Evolutionary conservation across 2,113 vertebrate genomes (phyloP), one percentile per base, ranked within the genome.

Genomic region (Crotalus tigris): DNA sequence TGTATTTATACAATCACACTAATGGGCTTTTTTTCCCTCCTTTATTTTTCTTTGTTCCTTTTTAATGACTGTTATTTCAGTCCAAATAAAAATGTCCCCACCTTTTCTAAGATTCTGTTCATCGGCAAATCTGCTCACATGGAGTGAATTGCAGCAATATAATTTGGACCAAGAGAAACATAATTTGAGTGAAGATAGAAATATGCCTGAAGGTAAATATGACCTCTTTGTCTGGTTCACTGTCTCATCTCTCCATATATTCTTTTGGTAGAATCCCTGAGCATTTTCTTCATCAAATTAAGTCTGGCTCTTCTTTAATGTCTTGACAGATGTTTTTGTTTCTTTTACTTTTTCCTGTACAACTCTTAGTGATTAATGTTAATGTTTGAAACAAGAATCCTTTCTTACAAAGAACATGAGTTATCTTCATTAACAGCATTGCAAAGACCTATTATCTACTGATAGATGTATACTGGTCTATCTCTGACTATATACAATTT

Each of bases 271-370:
- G 93, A 26, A 91, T 93, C 85, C 46, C 49, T 92, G 88, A 57
- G 88, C 95, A 93, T 86, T 91, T 93, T 90, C 81, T 95, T 93
- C 69, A 89, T 95, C 39, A 33, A 64, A 69, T 69, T 91, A 85
- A 57, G 7, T 49, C 91, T 96, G 92, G 94, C 93, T 93, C 90
- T 90, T 9, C 93, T 87, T 90, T 55, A 3, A 94, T 89, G 89
- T 95, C 95, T 87, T 93, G 95, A 95, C 94, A 95, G 95, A 96
- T 95, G 86, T 96, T 94, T 85, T 96, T 94, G 96, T 94, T 96
- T 26, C 24, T 85, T 94, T 90, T 88, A 91, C 94, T 92, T 91
- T 94, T 94, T 88, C 64, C 91, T 59, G 29, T 89, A 86, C 91
- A 91, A 46, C 44, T 95, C 93, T 85, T 94, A 90, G 90, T 49